phyloP scores from a whole-genome alignment of 2,888 invertebrate species.

The Plagiodera versicolora region DNA sequence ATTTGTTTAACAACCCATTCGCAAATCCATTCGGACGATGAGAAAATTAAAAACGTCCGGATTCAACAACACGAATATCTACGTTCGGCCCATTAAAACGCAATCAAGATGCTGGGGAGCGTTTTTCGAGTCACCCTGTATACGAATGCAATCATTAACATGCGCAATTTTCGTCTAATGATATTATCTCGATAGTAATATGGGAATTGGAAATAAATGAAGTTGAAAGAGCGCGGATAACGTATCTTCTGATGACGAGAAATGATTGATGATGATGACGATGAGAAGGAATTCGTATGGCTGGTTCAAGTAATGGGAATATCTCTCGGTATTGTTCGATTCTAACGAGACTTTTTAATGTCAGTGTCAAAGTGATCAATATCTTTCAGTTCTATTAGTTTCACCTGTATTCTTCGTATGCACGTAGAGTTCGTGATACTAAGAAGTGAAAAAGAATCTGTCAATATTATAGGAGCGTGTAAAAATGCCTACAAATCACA shows the following conservation, averaged over 20 bases:
- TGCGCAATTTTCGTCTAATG: neutral
- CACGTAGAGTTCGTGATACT: no score
- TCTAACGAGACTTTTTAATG: no score
- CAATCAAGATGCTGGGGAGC: no score
- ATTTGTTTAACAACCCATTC: slow-evolving; percentile 35
- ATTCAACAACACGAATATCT: no score
- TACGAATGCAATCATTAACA: neutral
- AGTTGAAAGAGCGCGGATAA: neutral
- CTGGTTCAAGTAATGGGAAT: neutral
- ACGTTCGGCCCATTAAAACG: no score
- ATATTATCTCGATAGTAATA: neutral
- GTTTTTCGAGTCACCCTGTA: slow-evolving; percentile 3
- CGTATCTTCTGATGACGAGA: neutral
- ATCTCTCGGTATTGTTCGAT: no score
- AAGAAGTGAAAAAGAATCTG: no score
- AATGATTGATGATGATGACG: neutral
- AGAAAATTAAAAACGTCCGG: neutral
- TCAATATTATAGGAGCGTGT: no score
- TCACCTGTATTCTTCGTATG: no score
- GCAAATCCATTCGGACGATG: slow-evolving; percentile 12
- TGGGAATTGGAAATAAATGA: neutral
- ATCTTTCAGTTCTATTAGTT: no score
- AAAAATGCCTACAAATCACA: no score
- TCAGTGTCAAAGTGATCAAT: neutral
- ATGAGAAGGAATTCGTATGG: neutral